phyloP scores from a whole-genome alignment of 2,888 invertebrate species.

The Scaptomyza tumidula region DNA sequence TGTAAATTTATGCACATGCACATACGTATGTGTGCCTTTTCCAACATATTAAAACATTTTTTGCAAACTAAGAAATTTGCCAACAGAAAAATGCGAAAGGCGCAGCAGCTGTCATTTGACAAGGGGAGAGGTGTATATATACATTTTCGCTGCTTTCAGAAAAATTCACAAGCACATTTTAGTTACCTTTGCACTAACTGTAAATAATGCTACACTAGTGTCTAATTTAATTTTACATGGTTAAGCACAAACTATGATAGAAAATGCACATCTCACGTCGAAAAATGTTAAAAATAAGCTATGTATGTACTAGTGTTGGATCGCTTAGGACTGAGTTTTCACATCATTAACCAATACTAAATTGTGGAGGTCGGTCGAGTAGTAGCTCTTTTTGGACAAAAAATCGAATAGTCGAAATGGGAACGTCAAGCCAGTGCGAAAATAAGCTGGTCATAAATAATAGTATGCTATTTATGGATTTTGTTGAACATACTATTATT shows the following conservation, averaged over 20 bases:
- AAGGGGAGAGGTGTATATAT: constrained; percentile 43
- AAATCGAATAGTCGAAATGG: constrained; percentile 8
- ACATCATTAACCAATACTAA: constrained; percentile 35
- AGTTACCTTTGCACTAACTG: constrained; percentile 72
- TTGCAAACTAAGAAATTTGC: constrained; percentile 33
- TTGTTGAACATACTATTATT: neutral
- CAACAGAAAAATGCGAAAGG: constrained; percentile 55
- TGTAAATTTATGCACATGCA: constrained; percentile 15
- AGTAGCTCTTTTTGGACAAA: neutral
- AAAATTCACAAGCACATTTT: constrained; percentile 11
- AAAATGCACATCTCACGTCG: constrained; percentile 75
- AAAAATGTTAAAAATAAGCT: constrained; percentile 74
- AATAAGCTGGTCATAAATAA: neutral
- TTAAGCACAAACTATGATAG: constrained; percentile 74
- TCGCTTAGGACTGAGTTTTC: constrained; percentile 31
- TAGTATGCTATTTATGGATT: no score
- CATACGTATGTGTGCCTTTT: constrained; percentile 13
- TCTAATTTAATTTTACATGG: constrained; percentile 73
- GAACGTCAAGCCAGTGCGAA: neutral
- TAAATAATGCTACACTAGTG: constrained; percentile 67
- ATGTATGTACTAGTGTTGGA: constrained; percentile 65
- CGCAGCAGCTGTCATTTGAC: constrained; percentile 64
- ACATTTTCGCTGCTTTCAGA: constrained; percentile 30
- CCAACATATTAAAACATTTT: constrained; percentile 28
- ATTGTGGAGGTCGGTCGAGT: constrained; percentile 34